Conservation (phyloP, 2,113 vertebrate genomes). For the Pterocles burchelli region DNA sequence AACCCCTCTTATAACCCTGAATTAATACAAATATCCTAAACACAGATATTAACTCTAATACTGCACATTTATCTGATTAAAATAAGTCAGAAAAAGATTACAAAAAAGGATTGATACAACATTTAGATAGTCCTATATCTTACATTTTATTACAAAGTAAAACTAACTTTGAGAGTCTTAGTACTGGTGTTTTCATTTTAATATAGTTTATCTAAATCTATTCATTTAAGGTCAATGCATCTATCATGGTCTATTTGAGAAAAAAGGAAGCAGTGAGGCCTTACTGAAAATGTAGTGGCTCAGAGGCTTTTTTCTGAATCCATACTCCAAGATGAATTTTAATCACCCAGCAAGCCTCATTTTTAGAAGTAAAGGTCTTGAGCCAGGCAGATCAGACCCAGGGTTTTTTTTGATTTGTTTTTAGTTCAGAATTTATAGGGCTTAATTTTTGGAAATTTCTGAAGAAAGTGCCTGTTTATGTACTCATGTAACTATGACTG, state of each 20-base stretch:
- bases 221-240: neutral
- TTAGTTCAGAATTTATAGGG: neutral
- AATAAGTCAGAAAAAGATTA: neutral
- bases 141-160: neutral
- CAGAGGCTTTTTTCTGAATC: neutral
- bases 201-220: neutral
- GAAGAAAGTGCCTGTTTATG: neutral
- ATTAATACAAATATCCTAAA: neutral
- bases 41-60: neutral
- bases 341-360: neutral
- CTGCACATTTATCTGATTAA: neutral
- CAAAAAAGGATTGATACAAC: neutral
- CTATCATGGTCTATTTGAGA: neutral
- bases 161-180: neutral
- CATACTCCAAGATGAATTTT: neutral
- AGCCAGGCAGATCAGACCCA: neutral
- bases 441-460: neutral
- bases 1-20: neutral
- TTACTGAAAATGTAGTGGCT: neutral
- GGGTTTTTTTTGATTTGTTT: neutral
- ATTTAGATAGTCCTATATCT: neutral
- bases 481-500: neutral
- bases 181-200: neutral
- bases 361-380: neutral
- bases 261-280: neutral